These are phyloP conservation scores for Ophion slaviceki DNA, from an alignment of 2,888 invertebrate species.

Conservation along the genomic window DNA sequence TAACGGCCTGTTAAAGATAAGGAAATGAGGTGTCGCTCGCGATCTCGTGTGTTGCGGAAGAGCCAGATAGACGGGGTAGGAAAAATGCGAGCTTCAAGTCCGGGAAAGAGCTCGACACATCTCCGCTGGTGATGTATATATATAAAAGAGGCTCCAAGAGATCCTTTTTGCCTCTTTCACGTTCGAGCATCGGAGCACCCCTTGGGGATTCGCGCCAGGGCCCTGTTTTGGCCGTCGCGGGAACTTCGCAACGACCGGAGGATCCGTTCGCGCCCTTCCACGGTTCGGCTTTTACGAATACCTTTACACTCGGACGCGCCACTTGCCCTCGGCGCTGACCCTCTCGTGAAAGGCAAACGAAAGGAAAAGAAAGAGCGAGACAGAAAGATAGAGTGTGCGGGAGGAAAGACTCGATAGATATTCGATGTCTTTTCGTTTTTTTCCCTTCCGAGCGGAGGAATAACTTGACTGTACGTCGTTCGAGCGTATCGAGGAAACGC, in stretches of 20 bases:
- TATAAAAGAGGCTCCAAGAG: constrained; percentile 32
- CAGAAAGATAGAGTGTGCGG: background rate
- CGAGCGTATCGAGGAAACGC: constrained; percentile 44
- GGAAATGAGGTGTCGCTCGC: constrained; percentile 83
- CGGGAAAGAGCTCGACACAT: constrained; percentile 53
- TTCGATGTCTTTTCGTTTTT: constrained; percentile 52
- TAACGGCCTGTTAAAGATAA: constrained; percentile 84
- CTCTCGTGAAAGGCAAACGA: constrained; percentile 59
- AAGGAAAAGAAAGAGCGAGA: constrained; percentile 8
- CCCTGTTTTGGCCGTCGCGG: constrained; percentile 52
- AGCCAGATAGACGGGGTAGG: constrained; percentile 39
- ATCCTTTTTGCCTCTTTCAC: constrained; percentile 53
- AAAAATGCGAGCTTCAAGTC: constrained; percentile 45
- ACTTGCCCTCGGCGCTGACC: constrained; percentile 72
- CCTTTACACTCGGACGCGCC: constrained; percentile 82
- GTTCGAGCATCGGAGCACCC: constrained; percentile 66
- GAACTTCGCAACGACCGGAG: constrained; percentile 58
- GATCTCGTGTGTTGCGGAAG: constrained; percentile 61
- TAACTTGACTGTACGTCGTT: constrained; percentile 46
- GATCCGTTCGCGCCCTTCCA: constrained; percentile 67
- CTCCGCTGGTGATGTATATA: constrained; percentile 23
- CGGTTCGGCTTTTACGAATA: constrained; percentile 76
- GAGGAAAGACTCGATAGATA: constrained; percentile 46
- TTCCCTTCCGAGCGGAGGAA: constrained; percentile 18
- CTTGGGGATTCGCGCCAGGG: constrained; percentile 73